A percentile compares a stretch with the other conserved stretches of the same genome.
Evolutionary conservation across 2,888 invertebrate genomes (phyloP).

Genomic region (Tipula vernalis): DNA sequence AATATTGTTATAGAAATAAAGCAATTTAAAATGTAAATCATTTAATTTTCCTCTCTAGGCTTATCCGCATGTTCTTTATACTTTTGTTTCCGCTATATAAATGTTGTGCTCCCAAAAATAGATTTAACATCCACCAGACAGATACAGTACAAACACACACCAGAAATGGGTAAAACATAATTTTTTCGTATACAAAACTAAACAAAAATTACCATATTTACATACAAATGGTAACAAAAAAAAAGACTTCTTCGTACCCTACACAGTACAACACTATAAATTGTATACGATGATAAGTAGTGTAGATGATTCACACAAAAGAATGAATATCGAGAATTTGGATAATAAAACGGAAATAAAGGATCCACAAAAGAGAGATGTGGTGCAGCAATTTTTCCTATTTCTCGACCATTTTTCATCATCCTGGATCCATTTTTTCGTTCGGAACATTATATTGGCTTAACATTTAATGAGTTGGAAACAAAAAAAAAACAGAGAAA

Average conservation of each 20-base stretch:
- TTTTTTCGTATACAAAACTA: background rate
- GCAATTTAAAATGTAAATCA: slow-evolving; percentile 4
- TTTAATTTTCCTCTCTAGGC: background rate
- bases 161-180: background rate
- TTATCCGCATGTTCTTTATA: background rate
- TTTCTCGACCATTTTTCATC: background rate
- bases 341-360: background rate
- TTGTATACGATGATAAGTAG: background rate
- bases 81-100: background rate
- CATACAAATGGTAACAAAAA: background rate
- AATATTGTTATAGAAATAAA: background rate
- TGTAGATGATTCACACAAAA: background rate
- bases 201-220: background rate
- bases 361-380: background rate
- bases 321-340: background rate
- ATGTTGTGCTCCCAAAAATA: background rate
- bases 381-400: background rate
- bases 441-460: background rate
- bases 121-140: background rate
- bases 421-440: background rate
- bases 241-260: background rate
- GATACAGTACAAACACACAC: background rate
- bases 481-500: background rate
- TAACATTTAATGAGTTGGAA: background rate
- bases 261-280: background rate